Evolutionary conservation across 2,113 vertebrate genomes (phyloP).

Genomic region (Orthochromis malagaraziensis): DNA sequence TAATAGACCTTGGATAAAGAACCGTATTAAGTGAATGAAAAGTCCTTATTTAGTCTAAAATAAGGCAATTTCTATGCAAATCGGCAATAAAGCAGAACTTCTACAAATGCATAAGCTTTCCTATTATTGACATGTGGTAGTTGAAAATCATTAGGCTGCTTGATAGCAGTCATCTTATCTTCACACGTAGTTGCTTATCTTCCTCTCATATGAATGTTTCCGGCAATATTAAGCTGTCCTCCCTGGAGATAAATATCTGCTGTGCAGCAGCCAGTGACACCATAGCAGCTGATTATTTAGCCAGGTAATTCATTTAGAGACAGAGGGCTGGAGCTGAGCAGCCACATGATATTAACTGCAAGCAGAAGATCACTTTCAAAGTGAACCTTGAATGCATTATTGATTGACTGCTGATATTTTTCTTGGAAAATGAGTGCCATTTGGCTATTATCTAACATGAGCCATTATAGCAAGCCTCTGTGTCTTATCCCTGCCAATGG

Average conservation of each 20-base stretch:
- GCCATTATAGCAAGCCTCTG: conserved; percentile 87
- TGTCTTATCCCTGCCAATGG: conserved; percentile 82
- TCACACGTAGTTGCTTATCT: conserved; percentile 92
- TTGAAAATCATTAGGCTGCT: conserved; percentile 94
- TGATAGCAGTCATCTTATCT: conserved; percentile 94
- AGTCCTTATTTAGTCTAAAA: conserved; percentile 91
- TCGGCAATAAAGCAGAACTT: conserved; percentile 97
- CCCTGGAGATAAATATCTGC: conserved; percentile 92
- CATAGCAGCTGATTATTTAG: conserved; percentile 93
- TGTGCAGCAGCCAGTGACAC: conserved; percentile 74
- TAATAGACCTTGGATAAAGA: conserved; percentile 89
- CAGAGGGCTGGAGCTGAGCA: conserved; percentile 78
- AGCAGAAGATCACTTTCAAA: conserved; percentile 92
- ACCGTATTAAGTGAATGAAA: conserved; percentile 79
- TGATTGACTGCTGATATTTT: conserved; percentile 96
- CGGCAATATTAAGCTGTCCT: conserved; percentile 90
- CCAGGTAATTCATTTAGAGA: conserved; percentile 90
- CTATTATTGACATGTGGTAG: conserved; percentile 92
- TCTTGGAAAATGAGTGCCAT: conserved; percentile 90
- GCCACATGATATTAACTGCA: conserved; percentile 88
- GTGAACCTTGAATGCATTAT: conserved; percentile 92
- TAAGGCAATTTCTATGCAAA: conserved; percentile 99
- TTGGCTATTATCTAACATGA: conserved; percentile 97
- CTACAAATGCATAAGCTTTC: conserved; percentile 91
- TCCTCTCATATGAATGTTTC: conserved; percentile 86